Conservation (phyloP, 2,888 invertebrate genomes). For the Rhamnusium bicolor region DNA sequence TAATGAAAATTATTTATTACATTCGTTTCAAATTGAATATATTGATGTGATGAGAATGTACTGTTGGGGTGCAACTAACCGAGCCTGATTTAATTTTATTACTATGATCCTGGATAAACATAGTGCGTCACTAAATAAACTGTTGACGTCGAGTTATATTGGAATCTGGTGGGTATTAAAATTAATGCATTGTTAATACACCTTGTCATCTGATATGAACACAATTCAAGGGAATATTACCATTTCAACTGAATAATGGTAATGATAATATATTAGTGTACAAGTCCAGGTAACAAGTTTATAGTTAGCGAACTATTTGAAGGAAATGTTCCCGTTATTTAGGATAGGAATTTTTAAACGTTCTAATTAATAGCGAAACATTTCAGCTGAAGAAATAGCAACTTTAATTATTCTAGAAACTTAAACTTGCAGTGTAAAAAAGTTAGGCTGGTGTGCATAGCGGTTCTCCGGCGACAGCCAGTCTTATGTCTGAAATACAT, state of each 20-base stretch:
- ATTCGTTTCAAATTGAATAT: too few relatives aligned
- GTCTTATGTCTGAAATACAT: too few relatives aligned
- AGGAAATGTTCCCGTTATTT: background rate
- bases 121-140: background rate
- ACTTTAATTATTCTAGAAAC: too few relatives aligned
- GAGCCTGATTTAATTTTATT: too few relatives aligned
- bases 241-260: background rate
- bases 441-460: too few relatives aligned
- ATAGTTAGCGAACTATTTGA: background rate
- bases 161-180: background rate
- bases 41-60: too few relatives aligned
- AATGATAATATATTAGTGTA: background rate
- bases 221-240: background rate
- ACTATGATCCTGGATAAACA: too few relatives aligned
- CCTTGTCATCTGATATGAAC: background rate
- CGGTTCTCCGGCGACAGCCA: too few relatives aligned
- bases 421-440: too few relatives aligned
- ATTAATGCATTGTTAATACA: constrained; percentile 5
- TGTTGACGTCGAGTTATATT: background rate
- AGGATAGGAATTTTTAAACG: too few relatives aligned
- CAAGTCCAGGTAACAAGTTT: background rate
- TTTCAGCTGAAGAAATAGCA: background rate
- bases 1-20: too few relatives aligned
- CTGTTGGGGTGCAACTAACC: too few relatives aligned
- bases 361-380: background rate